A percentile compares a stretch with the other conserved stretches of the same genome.
Conservation (phyloP, 2,888 invertebrate genomes). For the Athrips mouffetella region DNA sequence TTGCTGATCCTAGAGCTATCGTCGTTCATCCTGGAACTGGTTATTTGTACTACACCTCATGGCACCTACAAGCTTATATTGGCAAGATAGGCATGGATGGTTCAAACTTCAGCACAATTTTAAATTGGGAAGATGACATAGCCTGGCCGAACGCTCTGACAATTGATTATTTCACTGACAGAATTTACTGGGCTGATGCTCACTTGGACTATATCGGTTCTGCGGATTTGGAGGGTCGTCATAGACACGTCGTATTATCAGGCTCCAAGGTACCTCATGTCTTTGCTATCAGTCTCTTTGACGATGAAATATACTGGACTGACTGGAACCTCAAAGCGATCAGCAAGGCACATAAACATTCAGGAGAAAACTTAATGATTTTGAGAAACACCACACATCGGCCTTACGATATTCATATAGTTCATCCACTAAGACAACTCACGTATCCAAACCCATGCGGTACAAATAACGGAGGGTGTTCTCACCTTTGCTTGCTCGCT, state of each 20-base stretch:
- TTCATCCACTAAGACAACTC: slow-evolving; percentile 92
- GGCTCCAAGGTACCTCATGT: slow-evolving; percentile 94
- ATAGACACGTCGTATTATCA: slow-evolving; percentile 88
- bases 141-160: slow-evolving; percentile 99
- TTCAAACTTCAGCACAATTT: slow-evolving; percentile 89
- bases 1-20: slow-evolving; percentile 96
- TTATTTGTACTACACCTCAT: slow-evolving; percentile 96
- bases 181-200: slow-evolving; percentile 98
- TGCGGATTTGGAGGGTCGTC: slow-evolving; percentile 93
- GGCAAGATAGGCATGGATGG: slow-evolving; percentile 99
- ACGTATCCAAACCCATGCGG: slow-evolving; percentile 94
- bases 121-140: slow-evolving; percentile 95
- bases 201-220: slow-evolving; percentile 98
- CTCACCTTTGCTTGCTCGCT: slow-evolving; percentile 95
- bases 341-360: slow-evolving; percentile 94
- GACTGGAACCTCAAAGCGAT: slow-evolving; percentile 99
- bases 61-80: slow-evolving; percentile 97
- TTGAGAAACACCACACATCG: slow-evolving; percentile 95
- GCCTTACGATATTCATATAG: slow-evolving; percentile 95
- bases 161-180: slow-evolving; percentile 96
- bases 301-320: slow-evolving; percentile 96
- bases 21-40: slow-evolving; percentile 97
- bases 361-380: slow-evolving; percentile 84
- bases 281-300: slow-evolving; percentile 95
- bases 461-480: slow-evolving; percentile 95